Evolutionary conservation across 1,140 invertebrate species (phyloP), one percentile per base, ranked within the genome.

Genomic region (Mylabris phalerata): DNA sequence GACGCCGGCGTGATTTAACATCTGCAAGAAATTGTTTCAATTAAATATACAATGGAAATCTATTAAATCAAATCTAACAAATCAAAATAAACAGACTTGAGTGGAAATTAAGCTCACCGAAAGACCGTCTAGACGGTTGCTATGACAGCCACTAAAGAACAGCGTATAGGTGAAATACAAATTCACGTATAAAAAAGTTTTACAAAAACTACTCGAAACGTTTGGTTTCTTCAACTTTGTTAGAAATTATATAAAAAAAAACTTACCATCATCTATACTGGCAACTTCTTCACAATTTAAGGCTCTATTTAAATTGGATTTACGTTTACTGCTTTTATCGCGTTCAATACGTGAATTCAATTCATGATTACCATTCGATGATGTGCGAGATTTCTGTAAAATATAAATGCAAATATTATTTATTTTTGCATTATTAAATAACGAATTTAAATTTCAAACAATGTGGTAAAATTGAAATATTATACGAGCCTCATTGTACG

Each of bases 301-400:
- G 9, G 80, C 77, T 48, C 81, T 77, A 71, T 84, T 86, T 52
- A 84, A 69, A 71, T 82, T 80, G 40, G 82, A 84, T 73, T 85
- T 85, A 50, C 84, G 74, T 71, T 84, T 84, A 56, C 77, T 75
- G 59, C 81, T 85, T 65, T 85, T 85, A 71, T 86, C 83, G 62
- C 81, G 66, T 69, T 83, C 78, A 61, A 71, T 54, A 26, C 51
- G 51, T 45, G 32, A 7, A 32, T 32, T 32, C 32, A 32, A 7
- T 32, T 42, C 41, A n/a, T 27, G 52, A 52, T 44, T 50, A 38
- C 48, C 48, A 44, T 10, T 43, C 10, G 48, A 32, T 40, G 48
- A 40, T 40, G 48, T 38, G n/a, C 32, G 48, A 5, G 38, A 32
- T 32, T 32, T 32, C 32, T 32, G 7, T 32, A 32, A 32, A 32